Base-by-base conservation (phyloP, 2,797 vertebrate genomes). In the Netta rufina region DNA sequence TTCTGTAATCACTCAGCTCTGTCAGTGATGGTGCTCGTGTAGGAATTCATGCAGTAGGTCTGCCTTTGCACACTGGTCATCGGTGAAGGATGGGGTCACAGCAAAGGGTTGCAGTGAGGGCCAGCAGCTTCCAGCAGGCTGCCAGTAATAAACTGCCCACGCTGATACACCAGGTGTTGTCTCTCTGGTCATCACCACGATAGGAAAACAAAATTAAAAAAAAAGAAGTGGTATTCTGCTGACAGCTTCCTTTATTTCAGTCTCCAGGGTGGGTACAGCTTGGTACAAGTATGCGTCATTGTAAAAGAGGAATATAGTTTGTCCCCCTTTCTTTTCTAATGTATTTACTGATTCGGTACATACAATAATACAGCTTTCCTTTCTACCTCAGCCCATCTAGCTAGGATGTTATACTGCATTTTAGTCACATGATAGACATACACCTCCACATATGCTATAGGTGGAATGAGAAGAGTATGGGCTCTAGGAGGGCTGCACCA, bases 71-170 rank as follows among this genome's bases (percentile, higher is more conserved):
- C 19, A 18, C 47, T 51, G 76, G 53, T 32, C 14, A 4, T 3
- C 4, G 0, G 62, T 21, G 22, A 25, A 60, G 30, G 27, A 56
- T 22, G 5, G 18, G 21, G 32, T 38, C 1, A 0, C 45, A 79
- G 41, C 49, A 25, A 28, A 45, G 43, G 24, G 6, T 19, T 64
- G 57, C 25, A 13, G 28, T 20, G 33, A 25, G 32, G 56, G 10
- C 54, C 18, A 20, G 61, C 27, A 41, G 27, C 19, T 30, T 30
- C 38, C 36, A 64, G 38, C 61, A 30, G 27, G 38, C 61, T 64
- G 18, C 18, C 18, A 13, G 8, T 66, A 12, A 27, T 41, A 49
- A 76, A 9, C 20, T 87, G 19, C 43, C 53, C 51, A 11, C 24
- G 45, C 66, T 43, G 57, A 8, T 41, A 36, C 56, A 5, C 11